Evolutionary conservation across 2,888 invertebrate genomes (phyloP).

Genomic region (Peribatodes rhomboidaria): DNA sequence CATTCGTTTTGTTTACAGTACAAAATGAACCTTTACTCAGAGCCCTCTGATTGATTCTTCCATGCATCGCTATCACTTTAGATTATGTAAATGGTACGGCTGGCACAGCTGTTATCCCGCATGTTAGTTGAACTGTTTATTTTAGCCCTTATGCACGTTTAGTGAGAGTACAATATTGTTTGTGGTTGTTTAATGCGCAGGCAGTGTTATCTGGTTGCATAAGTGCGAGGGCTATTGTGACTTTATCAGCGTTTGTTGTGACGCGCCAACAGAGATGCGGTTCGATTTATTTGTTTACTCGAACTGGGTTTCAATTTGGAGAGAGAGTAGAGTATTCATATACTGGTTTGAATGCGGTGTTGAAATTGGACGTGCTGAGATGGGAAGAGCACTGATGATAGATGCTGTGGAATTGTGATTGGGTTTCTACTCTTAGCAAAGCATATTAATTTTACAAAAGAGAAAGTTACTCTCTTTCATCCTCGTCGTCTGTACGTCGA

Average conservation of each 20-base stretch:
- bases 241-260: slow-evolving; percentile 69
- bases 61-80: slow-evolving; percentile 50
- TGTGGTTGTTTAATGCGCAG: slow-evolving; percentile 64
- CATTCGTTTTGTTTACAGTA: slow-evolving; percentile 43
- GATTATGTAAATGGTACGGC: slow-evolving; percentile 72
- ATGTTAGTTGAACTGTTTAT: slow-evolving; percentile 48
- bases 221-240: slow-evolving; percentile 74
- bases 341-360: slow-evolving; percentile 1
- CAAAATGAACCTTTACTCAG: slow-evolving; percentile 51
- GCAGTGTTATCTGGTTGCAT: slow-evolving; percentile 76
- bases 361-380: not conserved
- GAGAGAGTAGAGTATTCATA: not conserved
- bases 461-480: too few relatives aligned
- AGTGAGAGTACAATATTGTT: slow-evolving; percentile 53
- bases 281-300: slow-evolving; percentile 32
- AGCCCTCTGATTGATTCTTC: slow-evolving; percentile 54
- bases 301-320: slow-evolving; percentile 24
- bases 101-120: slow-evolving; percentile 65
- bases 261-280: slow-evolving; percentile 47
- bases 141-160: slow-evolving; percentile 50
- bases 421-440: too few relatives aligned
- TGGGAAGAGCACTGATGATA: not conserved
- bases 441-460: too few relatives aligned
- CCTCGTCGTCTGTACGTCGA: too few relatives aligned
- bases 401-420: not conserved